Evolutionary conservation across 2,888 invertebrate genomes (phyloP).

Genomic region (Polydrusus tereticollis): DNA sequence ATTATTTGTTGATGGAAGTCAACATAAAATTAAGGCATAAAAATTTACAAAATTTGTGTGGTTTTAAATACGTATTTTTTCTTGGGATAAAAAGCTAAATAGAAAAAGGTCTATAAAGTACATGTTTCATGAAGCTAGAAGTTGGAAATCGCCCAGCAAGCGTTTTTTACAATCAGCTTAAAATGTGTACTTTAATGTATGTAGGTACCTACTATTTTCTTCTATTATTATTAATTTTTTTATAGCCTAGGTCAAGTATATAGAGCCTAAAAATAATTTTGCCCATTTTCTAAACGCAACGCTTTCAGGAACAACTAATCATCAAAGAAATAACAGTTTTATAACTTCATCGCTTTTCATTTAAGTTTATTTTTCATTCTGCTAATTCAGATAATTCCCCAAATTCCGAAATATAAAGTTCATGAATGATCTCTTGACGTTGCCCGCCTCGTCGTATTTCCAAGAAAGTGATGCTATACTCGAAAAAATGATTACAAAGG

Average conservation of each 20-base stretch:
- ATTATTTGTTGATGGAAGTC: no score
- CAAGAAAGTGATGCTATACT: background rate
- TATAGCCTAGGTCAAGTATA: background rate
- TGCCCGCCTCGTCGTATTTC: background rate
- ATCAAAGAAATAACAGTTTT: constrained; percentile 3
- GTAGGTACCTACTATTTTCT: background rate
- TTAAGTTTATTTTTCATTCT: constrained; percentile 7
- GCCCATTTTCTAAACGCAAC: background rate
- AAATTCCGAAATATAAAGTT: constrained; percentile 2
- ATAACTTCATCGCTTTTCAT: constrained; percentile 5
- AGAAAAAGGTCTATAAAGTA: no score
- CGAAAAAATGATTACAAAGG: background rate
- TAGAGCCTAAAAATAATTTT: background rate
- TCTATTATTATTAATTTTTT: no score
- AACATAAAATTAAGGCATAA: no score
- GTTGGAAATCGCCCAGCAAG: no score
- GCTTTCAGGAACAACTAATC: background rate
- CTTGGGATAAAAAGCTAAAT: no score
- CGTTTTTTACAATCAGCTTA: no score
- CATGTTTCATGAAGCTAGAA: no score
- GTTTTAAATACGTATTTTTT: no score
- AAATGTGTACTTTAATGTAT: no score
- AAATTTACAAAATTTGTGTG: no score
- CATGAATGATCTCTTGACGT: constrained; percentile 1
- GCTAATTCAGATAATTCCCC: background rate